Evolutionary conservation across 2,113 vertebrate genomes (phyloP).

Genomic region (Mastomys natalensis): DNA sequence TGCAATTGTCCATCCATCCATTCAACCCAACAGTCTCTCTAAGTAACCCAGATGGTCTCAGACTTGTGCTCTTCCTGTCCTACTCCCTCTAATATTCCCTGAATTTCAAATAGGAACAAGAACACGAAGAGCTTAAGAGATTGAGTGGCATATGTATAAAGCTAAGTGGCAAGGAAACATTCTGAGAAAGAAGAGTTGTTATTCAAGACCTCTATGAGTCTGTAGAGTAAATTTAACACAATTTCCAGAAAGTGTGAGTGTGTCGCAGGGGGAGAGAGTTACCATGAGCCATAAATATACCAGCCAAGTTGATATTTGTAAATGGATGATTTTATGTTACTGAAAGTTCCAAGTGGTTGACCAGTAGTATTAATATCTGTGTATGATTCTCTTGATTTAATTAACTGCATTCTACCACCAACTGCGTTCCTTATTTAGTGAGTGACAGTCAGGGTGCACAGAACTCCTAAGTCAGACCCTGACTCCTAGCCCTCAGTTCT

Average conservation of each 20-base stretch:
- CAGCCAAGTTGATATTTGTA: neutral
- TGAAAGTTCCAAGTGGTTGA: constrained; percentile 16
- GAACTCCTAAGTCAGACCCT: neutral
- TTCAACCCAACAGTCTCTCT: neutral
- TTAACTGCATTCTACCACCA: neutral
- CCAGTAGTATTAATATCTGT: neutral
- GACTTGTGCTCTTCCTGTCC: neutral
- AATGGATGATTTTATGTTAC: constrained; percentile 10
- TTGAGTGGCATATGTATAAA: neutral
- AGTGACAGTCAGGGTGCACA: neutral
- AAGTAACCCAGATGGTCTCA: neutral
- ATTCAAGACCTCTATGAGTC: neutral
- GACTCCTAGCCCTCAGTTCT: neutral
- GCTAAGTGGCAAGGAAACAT: neutral
- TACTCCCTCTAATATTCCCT: neutral
- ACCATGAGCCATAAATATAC: neutral
- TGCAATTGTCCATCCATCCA: neutral
- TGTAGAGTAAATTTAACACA: neutral
- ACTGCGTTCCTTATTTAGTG: neutral
- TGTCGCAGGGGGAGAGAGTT: neutral
- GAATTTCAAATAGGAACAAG: neutral
- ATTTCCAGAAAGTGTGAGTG: neutral
- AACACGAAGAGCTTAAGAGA: neutral
- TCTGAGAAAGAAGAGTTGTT: constrained; percentile 9
- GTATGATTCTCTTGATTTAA: neutral